Percentiles rank a stretch among this genome's conserved stretches.
phyloP scores from a whole-genome alignment of 2,888 invertebrate genomes.

The Maniola hyperantus region DNA sequence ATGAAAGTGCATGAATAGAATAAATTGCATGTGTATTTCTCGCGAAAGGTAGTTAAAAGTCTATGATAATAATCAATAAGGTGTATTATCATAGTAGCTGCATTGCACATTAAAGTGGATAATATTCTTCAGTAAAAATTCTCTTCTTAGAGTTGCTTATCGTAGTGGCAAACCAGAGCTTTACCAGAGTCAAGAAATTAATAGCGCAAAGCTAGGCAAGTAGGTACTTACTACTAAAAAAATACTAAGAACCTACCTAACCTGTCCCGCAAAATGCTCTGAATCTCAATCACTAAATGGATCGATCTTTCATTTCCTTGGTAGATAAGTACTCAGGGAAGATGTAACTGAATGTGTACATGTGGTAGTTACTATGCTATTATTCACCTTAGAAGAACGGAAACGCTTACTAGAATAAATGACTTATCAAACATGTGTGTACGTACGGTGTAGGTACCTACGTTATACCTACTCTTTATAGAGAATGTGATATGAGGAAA shows the following conservation, averaged over 20 bases:
- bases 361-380: conserved; percentile 12
- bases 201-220: too few relatives aligned
- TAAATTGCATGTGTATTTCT: conserved; percentile 38
- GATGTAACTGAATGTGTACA: neutral
- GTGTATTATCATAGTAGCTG: conserved; percentile 9
- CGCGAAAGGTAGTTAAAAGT: conserved; percentile 45
- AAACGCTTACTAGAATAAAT: conserved; percentile 79
- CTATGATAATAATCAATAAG: conserved; percentile 70
- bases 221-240: too few relatives aligned
- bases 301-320: neutral
- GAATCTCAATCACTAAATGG: too few relatives aligned
- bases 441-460: conserved; percentile 45
- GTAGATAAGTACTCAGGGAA: neutral
- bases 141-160: too few relatives aligned
- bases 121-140: too few relatives aligned
- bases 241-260: too few relatives aligned
- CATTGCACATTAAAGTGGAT: too few relatives aligned
- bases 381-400: conserved; percentile 58
- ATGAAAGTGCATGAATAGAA: conserved; percentile 24
- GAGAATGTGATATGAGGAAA: conserved; percentile 77
- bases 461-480: conserved; percentile 52
- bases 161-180: too few relatives aligned
- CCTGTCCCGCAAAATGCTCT: too few relatives aligned
- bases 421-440: conserved; percentile 55
- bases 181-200: too few relatives aligned